Percentiles rank a stretch among this genome's conserved stretches.
Evolutionary conservation across 2,113 vertebrate genomes (phyloP).

Genomic region (Carollia perspicillata): DNA sequence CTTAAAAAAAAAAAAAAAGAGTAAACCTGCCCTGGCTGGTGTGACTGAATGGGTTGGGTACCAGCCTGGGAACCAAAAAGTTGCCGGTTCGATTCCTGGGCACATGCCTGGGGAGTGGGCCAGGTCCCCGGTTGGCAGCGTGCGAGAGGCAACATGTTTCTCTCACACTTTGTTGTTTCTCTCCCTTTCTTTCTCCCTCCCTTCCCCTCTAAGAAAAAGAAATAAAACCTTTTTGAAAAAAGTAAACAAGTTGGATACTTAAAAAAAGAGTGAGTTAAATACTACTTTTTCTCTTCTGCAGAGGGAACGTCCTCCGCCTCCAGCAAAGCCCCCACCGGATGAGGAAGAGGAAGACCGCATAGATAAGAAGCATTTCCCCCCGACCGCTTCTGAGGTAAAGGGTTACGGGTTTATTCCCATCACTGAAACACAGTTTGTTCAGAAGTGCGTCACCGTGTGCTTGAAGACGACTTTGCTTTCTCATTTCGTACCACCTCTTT

Average conservation of each 20-base stretch:
- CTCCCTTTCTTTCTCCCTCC: too few relatives aligned
- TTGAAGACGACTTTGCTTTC: not conserved
- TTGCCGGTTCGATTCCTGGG: too few relatives aligned
- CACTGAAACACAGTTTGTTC: not conserved
- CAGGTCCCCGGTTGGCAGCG: too few relatives aligned
- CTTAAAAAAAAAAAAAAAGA: too few relatives aligned
- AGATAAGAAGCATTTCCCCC: slow-evolving; percentile 76
- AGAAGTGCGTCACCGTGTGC: not conserved
- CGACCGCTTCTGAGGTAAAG: slow-evolving; percentile 75
- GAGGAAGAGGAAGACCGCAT: slow-evolving; percentile 87
- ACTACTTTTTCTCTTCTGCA: slow-evolving; percentile 65
- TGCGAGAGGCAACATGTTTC: too few relatives aligned
- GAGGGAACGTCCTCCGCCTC: slow-evolving; percentile 88
- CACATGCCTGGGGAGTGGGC: too few relatives aligned
- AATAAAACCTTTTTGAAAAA: too few relatives aligned
- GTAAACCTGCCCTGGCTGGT: too few relatives aligned
- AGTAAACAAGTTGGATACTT: not conserved
- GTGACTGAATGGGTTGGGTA: too few relatives aligned
- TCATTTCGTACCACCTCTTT: not conserved
- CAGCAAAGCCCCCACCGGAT: slow-evolving; percentile 86
- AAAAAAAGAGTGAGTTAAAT: not conserved
- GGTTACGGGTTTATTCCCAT: not conserved
- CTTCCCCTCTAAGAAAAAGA: too few relatives aligned
- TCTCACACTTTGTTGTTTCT: too few relatives aligned
- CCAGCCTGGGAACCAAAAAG: too few relatives aligned